phyloP scores from a whole-genome alignment of 2,113 vertebrate species.

The Cebidichthys violaceus region DNA sequence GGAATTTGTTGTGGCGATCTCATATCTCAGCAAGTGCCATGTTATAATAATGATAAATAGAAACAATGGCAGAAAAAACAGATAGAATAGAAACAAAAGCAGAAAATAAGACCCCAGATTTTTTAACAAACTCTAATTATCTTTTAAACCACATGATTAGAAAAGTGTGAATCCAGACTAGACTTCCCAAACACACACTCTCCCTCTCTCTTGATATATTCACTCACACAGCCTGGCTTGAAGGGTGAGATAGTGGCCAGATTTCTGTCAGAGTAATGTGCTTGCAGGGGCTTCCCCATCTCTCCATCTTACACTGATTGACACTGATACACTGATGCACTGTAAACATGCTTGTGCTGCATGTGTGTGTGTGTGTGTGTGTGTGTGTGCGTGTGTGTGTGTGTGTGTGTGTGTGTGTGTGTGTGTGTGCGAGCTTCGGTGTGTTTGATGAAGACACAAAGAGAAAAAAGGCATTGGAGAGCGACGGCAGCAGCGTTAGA shows the following conservation, averaged over 20 bases:
- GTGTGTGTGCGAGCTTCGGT: conserved; percentile 22
- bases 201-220: conserved; percentile 16
- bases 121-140: background rate
- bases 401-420: conserved; percentile 4
- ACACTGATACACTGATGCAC: conserved; percentile 78
- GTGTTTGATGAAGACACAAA: conserved; percentile 59
- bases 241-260: conserved; percentile 77
- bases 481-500: background rate
- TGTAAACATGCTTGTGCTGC: conserved; percentile 60
- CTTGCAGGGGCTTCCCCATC: conserved; percentile 75
- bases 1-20: background rate
- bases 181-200: background rate
- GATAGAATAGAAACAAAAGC: background rate
- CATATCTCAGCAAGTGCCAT: background rate
- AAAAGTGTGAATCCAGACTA: background rate
- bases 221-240: conserved; percentile 59
- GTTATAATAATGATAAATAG: background rate
- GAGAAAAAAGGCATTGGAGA: conserved; percentile 29
- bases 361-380: conserved; percentile 17
- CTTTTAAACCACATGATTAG: background rate
- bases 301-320: conserved; percentile 75
- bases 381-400: conserved; percentile 13
- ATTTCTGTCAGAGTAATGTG: conserved; percentile 81
- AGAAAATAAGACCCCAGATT: background rate
- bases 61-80: background rate